Base-by-base conservation (phyloP, 2,888 invertebrate species). In the Rotaria macrura region DNA sequence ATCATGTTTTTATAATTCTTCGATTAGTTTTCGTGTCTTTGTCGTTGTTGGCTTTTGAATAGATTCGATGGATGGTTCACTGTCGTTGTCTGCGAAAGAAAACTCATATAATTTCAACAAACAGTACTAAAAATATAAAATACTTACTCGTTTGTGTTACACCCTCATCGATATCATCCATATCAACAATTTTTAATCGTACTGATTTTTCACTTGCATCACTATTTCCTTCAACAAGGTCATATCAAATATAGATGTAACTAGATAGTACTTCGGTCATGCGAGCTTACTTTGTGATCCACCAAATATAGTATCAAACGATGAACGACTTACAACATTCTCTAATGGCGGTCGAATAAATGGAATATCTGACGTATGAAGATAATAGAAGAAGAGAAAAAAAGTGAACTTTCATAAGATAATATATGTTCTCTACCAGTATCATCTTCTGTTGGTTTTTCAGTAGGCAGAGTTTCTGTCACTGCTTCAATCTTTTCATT, bases 281-380 rank as follows among this genome's bases (percentile, higher is more conserved):
- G n/a, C 10, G 3, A 6, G 4, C 25, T 2, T 79, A 79, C 79
- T 79, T 79, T 40, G 43, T 2, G 43, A 43, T 9, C 12, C 34
- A 17, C 65, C 43, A 12, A 79, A 79, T 43, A 79, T 79, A 25
- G 43, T 79, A 43, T 79, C 79, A 43, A 43, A 79, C 34, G 79
- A 79, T 34, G 40, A 40, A 43, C 79, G 40, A 79, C 25, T 43
- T 1, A 43, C 43, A 12, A 79, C 25, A 25, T 79, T 79, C n/a
- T 79, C 23, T 43, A 79, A 79, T 43, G 79, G 79, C 14, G 79
- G 43, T n/a, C 79, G 43, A 79, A 79, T 79, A n/a, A 43, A 79
- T 43, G 79, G 79, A 79, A 79, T 79, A 79, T 79, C 79, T 79
- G 20, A 79, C 9, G 40, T 20, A 74, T 40, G 40, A 7, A 74